A percentile compares a stretch with the other conserved stretches of the same genome.
phyloP scores from a whole-genome alignment of 2,797 vertebrate species.

The Syncerus caffer region DNA sequence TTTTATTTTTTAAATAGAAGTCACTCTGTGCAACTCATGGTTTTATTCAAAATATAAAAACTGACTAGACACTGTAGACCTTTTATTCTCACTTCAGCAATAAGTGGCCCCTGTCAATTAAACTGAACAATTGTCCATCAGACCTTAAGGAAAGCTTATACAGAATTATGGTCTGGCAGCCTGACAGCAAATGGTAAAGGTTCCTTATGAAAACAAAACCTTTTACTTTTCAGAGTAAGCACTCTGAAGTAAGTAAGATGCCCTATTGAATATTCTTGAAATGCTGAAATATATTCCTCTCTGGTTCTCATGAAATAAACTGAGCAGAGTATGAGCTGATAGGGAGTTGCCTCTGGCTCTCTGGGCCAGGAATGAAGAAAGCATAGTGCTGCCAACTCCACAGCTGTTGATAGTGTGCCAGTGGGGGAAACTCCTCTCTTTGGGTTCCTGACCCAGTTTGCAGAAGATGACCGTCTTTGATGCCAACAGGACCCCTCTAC shows the following conservation, averaged over 20 bases:
- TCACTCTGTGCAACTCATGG: background rate
- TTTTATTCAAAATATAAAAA: constrained; percentile 42
- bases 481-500: background rate
- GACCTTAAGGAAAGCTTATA: background rate
- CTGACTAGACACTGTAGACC: background rate
- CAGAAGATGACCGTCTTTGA: background rate
- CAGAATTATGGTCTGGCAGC: background rate
- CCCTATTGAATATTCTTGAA: background rate
- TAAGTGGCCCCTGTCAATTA: background rate
- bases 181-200: background rate
- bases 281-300: background rate
- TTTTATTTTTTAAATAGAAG: constrained; percentile 3
- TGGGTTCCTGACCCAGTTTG: background rate
- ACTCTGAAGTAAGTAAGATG: background rate
- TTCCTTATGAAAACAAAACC: constrained; percentile 7
- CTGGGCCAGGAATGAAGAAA: background rate
- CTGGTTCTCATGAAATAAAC: background rate
- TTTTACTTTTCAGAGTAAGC: constrained; percentile 23
- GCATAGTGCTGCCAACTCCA: background rate
- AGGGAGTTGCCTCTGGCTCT: background rate
- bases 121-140: background rate
- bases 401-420: background rate
- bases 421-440: background rate
- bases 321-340: background rate
- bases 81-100: background rate